Conservation (phyloP, 2,888 invertebrate species). For the Anthrax anthrax region DNA sequence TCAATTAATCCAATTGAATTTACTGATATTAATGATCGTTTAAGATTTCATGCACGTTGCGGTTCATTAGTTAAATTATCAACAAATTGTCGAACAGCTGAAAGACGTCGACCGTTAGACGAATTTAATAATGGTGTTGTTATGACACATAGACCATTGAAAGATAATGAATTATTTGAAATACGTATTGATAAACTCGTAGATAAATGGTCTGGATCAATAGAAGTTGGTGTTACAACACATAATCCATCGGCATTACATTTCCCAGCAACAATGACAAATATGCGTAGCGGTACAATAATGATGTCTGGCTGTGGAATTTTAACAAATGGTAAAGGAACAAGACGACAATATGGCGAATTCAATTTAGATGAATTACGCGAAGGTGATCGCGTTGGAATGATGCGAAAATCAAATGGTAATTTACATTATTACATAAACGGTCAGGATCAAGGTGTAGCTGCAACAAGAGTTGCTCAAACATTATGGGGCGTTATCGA, state of each 20-base stretch:
- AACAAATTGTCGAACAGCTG: conserved; percentile 69
- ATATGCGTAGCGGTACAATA: conserved; percentile 80
- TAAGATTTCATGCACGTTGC: conserved; percentile 77
- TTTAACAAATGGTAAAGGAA: conserved; percentile 90
- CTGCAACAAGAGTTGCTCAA: conserved; percentile 63
- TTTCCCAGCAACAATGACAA: conserved; percentile 95
- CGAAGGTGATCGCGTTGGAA: conserved; percentile 84
- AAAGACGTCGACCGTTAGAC: conserved; percentile 73
- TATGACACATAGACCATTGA: conserved; percentile 79
- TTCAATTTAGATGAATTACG: conserved; percentile 86
- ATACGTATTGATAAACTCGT: conserved; percentile 85
- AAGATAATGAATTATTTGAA: conserved; percentile 85
- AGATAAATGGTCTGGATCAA: conserved; percentile 72
- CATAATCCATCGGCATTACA: conserved; percentile 81
- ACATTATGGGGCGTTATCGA: conserved; percentile 91
- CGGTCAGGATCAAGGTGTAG: conserved; percentile 83
- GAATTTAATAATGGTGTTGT: conserved; percentile 95
- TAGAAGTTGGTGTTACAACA: conserved; percentile 76
- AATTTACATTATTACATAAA: conserved; percentile 88
- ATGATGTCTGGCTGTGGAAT: conserved; percentile 98
- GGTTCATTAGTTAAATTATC: conserved; percentile 78
- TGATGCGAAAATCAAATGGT: conserved; percentile 73
- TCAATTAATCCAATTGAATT: conserved; percentile 18
- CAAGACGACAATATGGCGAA: conserved; percentile 80
- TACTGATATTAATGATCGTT: conserved; percentile 41